phyloP scores from a whole-genome alignment of 2,113 vertebrate species.

The Boleophthalmus pectinirostris region DNA sequence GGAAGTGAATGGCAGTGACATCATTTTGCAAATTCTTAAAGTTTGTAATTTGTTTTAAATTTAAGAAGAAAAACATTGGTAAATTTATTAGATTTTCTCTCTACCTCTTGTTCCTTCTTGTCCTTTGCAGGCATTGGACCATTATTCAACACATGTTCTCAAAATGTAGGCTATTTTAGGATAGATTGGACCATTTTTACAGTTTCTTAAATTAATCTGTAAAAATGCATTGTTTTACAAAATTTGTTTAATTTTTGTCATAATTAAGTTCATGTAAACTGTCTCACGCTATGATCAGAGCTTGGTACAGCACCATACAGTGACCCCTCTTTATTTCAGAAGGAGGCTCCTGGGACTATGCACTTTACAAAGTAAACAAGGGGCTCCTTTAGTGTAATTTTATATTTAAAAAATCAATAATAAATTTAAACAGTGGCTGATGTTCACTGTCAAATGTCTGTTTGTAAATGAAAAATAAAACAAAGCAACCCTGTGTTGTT shows the following conservation, averaged over 20 bases:
- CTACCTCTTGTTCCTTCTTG: constrained; percentile 72
- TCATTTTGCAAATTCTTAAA: not conserved
- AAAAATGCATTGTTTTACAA: not conserved
- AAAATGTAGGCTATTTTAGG: constrained; percentile 16
- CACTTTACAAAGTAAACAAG: constrained; percentile 77
- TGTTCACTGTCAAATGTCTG: constrained; percentile 60
- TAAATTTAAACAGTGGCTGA: constrained; percentile 59
- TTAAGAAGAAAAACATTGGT: not conserved
- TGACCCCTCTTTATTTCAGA: constrained; percentile 21
- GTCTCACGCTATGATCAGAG: constrained; percentile 23
- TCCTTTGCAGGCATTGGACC: constrained; percentile 74
- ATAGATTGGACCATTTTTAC: not conserved
- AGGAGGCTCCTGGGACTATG: constrained; percentile 61
- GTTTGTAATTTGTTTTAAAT: not conserved
- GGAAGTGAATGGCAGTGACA: constrained; percentile 64
- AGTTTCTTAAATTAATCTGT: not conserved
- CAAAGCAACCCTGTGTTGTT: constrained; percentile 43
- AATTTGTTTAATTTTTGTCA: constrained; percentile 31
- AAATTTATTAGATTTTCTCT: constrained; percentile 31
- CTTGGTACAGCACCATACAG: constrained; percentile 49
- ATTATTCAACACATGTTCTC: constrained; percentile 7
- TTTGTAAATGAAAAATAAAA: constrained; percentile 73
- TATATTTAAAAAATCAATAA: constrained; percentile 63
- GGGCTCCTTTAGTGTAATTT: constrained; percentile 51
- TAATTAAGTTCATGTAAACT: constrained; percentile 26